Conservation (phyloP, 2,113 vertebrate species). For the Rhagologus leucostigma region DNA sequence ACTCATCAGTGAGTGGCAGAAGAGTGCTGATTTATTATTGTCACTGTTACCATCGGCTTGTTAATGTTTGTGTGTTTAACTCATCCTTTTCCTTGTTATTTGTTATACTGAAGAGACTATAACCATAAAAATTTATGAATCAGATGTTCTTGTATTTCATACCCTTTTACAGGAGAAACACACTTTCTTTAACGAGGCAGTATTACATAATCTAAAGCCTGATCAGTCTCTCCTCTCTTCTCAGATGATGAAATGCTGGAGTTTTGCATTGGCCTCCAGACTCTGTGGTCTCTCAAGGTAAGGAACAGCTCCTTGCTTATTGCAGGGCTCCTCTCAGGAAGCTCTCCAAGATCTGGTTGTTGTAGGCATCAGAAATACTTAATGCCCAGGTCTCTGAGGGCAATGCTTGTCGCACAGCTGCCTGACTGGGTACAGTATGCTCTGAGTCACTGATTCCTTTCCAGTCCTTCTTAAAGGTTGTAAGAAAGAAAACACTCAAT, state of each 20-base stretch:
- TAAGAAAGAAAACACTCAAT: not conserved
- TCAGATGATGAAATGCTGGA: conserved; percentile 84
- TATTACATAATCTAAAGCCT: not conserved
- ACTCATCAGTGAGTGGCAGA: not conserved
- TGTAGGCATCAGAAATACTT: not conserved
- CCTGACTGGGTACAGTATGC: not conserved
- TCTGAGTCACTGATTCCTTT: not conserved
- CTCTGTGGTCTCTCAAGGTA: conserved; percentile 88
- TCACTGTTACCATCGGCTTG: not conserved
- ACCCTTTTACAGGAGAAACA: not conserved
- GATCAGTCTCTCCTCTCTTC: conserved; percentile 20
- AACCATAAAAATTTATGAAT: not conserved
- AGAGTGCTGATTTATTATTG: not conserved
- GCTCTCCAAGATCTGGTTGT: not conserved
- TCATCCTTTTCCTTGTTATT: not conserved
- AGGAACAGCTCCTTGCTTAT: conserved; percentile 32
- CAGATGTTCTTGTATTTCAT: not conserved
- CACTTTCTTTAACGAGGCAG: not conserved
- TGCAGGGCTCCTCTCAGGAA: not conserved
- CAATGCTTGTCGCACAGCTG: not conserved
- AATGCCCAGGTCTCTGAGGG: not conserved
- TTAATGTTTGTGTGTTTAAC: not conserved
- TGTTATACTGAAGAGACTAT: not conserved
- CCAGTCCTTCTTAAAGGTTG: not conserved
- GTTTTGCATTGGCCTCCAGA: conserved; percentile 87